These are phyloP conservation scores for Xiphias gladius DNA, from an alignment of 2,113 vertebrate genomes.

Conservation along the genomic window DNA sequence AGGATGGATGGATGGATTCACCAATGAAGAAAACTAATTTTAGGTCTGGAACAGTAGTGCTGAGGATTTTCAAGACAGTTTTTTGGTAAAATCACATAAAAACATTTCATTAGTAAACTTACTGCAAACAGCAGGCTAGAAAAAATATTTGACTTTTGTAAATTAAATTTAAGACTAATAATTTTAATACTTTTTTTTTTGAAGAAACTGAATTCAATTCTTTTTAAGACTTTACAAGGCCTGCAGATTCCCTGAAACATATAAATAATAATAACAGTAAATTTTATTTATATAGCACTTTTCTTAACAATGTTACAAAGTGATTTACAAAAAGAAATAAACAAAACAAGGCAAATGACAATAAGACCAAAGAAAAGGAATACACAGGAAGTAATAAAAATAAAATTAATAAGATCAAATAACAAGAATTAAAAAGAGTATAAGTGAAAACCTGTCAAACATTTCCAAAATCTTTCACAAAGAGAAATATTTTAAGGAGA, in stretches of 20 bases:
- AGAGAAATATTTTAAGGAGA: too few species aligned
- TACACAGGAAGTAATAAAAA: too few species aligned
- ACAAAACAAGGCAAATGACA: too few species aligned
- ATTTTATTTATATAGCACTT: too few species aligned
- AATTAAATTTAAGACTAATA: background rate
- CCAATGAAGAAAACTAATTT: background rate
- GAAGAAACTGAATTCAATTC: background rate
- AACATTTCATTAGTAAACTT: background rate
- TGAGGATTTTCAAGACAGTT: background rate
- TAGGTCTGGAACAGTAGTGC: background rate
- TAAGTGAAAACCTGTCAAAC: too few species aligned
- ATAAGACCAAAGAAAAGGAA: too few species aligned
- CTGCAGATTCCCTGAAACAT: conserved; percentile 2
- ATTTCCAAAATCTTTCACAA: too few species aligned
- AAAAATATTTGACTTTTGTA: background rate
- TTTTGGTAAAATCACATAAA: background rate
- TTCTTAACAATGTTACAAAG: too few species aligned
- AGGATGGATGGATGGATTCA: background rate
- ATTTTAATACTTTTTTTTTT: background rate
- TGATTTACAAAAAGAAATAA: too few species aligned
- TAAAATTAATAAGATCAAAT: too few species aligned
- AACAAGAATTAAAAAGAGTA: too few species aligned
- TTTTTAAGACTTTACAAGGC: background rate
- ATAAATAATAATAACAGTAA: too few species aligned
- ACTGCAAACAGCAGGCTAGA: background rate